Evolutionary conservation across 2,113 vertebrate genomes (phyloP).

Genomic region (Arothron firmamentum): DNA sequence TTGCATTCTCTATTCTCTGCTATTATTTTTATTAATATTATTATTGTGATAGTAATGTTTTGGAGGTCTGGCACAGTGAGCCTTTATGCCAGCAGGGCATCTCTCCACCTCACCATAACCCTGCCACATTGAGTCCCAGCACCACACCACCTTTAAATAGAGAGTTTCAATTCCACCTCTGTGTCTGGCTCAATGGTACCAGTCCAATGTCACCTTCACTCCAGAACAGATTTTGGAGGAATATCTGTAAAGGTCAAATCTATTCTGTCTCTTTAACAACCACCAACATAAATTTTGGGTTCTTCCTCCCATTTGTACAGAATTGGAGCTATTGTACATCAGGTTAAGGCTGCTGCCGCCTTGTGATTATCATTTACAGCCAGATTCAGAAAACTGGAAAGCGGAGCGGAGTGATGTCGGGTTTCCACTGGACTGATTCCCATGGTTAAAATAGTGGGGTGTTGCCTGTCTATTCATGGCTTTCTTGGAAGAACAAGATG

Average conservation of each 20-base stretch:
- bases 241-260: not conserved
- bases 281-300: not conserved
- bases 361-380: not conserved
- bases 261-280: not conserved
- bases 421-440: too few relatives aligned
- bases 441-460: too few relatives aligned
- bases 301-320: too few relatives aligned
- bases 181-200: constrained; percentile 3
- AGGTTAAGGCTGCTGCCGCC: too few relatives aligned
- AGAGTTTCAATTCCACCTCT: constrained; percentile 9
- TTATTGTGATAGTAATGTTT: not conserved
- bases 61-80: constrained; percentile 7
- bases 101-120: constrained; percentile 18
- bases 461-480: too few relatives aligned
- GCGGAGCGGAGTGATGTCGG: too few relatives aligned
- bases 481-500: not conserved
- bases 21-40: too few relatives aligned
- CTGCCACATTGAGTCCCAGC: constrained; percentile 19
- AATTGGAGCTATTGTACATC: too few relatives aligned
- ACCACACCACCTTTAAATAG: constrained; percentile 12
- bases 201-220: constrained; percentile 27
- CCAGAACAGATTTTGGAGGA: not conserved
- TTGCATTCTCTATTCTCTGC: too few relatives aligned
- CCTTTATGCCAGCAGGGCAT: constrained; percentile 25
- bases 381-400: not conserved